Evolutionary conservation across 2,888 invertebrate species (phyloP).

Genomic region (Litoditis marina): DNA sequence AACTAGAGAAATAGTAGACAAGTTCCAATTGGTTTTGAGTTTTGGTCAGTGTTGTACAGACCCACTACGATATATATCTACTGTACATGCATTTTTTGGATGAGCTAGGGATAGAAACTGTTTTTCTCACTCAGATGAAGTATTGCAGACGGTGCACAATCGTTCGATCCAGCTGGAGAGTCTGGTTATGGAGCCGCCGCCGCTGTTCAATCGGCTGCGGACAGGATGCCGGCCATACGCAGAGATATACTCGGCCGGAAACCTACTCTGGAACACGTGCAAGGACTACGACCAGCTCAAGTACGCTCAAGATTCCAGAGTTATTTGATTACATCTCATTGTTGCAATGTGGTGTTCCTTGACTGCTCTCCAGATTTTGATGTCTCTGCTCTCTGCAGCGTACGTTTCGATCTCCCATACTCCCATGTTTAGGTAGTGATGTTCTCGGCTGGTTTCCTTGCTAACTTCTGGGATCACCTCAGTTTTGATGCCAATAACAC

Average conservation of each 20-base stretch:
- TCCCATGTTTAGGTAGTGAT: conserved; percentile 24
- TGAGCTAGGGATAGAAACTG: neutral
- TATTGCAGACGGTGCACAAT: conserved; percentile 72
- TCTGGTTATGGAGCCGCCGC: conserved; percentile 78
- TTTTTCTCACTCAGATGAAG: conserved; percentile 11
- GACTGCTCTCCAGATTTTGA: too few species aligned
- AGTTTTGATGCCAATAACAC: neutral
- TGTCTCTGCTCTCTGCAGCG: too few species aligned
- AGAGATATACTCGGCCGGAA: conserved; percentile 78
- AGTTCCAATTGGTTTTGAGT: too few species aligned
- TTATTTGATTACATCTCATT: too few species aligned
- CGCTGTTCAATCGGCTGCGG: conserved; percentile 75
- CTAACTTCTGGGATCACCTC: conserved; percentile 61
- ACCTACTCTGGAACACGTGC: conserved; percentile 70
- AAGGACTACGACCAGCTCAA: conserved; percentile 87
- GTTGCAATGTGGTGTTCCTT: too few species aligned
- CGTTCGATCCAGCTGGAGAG: conserved; percentile 79
- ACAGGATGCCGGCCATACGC: conserved; percentile 90
- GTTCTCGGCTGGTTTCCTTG: conserved; percentile 70
- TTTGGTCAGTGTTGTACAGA: too few species aligned
- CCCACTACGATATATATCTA: too few species aligned
- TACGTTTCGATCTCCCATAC: neutral
- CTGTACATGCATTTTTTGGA: neutral
- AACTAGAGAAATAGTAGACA: too few species aligned
- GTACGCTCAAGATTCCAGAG: too few species aligned